Evolutionary conservation across 2,888 invertebrate genomes (phyloP).

Genomic region (Synergus gifuensis): DNA sequence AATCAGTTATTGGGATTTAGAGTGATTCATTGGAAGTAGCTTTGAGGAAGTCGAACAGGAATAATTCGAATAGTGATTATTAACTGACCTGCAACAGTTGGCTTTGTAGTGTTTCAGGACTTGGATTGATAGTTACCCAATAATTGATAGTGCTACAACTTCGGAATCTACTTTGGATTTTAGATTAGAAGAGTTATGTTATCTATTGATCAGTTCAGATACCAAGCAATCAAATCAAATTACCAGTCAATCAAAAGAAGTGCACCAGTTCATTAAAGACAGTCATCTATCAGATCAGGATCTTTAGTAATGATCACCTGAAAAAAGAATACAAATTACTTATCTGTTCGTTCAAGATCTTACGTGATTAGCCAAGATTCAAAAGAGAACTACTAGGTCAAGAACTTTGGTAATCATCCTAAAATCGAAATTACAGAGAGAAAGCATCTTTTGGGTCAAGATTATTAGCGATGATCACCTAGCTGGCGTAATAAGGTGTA

Average conservation of each 20-base stretch:
- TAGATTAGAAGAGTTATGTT: background rate
- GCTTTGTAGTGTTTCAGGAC: background rate
- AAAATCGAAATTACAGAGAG: constrained; percentile 1
- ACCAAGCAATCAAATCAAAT: background rate
- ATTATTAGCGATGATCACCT: background rate
- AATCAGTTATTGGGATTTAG: background rate
- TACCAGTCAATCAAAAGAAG: background rate
- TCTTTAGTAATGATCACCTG: background rate
- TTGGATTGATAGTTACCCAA: background rate
- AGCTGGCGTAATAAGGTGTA: background rate
- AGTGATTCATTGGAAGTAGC: background rate
- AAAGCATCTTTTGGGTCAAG: constrained; percentile 3
- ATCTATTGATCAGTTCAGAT: background rate
- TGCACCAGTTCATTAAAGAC: too few relatives aligned
- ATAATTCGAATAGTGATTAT: background rate
- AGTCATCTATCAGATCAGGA: background rate
- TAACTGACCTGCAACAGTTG: background rate
- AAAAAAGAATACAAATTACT: background rate
- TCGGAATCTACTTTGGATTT: background rate
- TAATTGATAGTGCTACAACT: background rate
- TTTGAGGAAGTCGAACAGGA: background rate
- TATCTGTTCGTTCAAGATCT: background rate
- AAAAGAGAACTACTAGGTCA: background rate
- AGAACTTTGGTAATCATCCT: constrained; percentile 4
- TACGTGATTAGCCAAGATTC: background rate